A percentile compares a stretch with the other conserved stretches of the same genome.
Evolutionary conservation across 2,888 invertebrate genomes (phyloP).

Genomic region (Cosmia pyralina): DNA sequence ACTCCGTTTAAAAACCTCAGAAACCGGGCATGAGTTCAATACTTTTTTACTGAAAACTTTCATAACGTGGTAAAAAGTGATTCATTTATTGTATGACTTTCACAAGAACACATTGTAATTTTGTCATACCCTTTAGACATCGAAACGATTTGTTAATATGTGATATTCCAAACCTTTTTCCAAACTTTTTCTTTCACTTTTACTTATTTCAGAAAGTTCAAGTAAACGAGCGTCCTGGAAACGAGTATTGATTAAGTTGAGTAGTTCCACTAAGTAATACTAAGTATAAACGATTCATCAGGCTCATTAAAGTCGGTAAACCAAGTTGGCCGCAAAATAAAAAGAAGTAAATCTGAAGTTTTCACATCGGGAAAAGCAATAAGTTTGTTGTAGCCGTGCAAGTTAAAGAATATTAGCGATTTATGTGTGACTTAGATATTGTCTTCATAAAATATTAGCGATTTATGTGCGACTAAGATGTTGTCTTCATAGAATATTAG

Average conservation of each 20-base stretch:
- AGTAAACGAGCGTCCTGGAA: constrained; percentile 18
- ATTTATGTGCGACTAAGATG: no score
- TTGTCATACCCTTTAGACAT: no score
- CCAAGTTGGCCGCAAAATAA: constrained; percentile 75
- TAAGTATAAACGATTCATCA: constrained; percentile 73
- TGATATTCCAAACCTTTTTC: no score
- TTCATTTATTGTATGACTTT: no score
- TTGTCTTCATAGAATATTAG: background rate
- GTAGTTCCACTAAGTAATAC: constrained; percentile 53
- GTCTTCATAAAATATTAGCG: no score
- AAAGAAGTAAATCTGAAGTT: constrained; percentile 78
- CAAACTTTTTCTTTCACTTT: no score
- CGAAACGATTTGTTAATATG: no score
- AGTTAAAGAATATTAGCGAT: constrained; percentile 43
- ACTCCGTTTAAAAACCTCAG: no score
- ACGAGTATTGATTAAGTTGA: constrained; percentile 50
- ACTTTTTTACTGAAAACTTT: no score
- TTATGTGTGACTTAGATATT: background rate
- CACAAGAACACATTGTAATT: no score
- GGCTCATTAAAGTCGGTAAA: constrained; percentile 78
- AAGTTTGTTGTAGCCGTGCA: constrained; percentile 66
- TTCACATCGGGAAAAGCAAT: constrained; percentile 77
- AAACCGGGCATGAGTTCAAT: no score
- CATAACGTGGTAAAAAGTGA: no score
- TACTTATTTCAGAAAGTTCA: background rate